A percentile compares a stretch with the other conserved stretches of the same genome.
phyloP scores from a whole-genome alignment of 2,888 invertebrate species.

The Cetonia aurata region DNA sequence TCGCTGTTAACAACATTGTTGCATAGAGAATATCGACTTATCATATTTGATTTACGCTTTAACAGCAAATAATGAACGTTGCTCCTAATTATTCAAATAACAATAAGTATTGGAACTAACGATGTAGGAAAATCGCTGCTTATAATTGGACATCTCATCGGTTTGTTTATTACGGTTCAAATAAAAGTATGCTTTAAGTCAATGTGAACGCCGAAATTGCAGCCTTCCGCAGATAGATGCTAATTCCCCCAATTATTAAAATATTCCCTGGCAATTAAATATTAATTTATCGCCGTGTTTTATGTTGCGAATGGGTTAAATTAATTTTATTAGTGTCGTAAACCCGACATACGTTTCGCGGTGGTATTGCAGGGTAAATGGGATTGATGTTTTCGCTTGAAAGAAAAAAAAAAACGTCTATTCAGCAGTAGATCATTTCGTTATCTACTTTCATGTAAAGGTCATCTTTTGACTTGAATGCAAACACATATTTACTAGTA shows the following conservation, averaged over 20 bases:
- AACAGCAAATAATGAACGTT: constrained; percentile 14
- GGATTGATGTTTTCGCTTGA: too few relatives aligned
- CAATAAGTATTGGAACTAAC: constrained; percentile 31
- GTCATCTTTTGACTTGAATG: constrained; percentile 44
- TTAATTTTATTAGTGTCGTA: too few relatives aligned
- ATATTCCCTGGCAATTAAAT: background rate
- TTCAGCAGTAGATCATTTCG: constrained; percentile 40
- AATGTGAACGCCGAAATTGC: background rate
- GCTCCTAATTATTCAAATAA: constrained; percentile 21
- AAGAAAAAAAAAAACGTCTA: constrained; percentile 18
- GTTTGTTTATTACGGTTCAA: background rate
- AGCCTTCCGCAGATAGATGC: background rate
- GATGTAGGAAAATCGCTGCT: constrained; percentile 21
- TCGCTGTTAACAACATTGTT: too few relatives aligned
- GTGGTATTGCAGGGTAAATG: too few relatives aligned
- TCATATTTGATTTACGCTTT: background rate
- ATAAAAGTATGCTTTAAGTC: background rate
- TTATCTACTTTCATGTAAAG: constrained; percentile 45
- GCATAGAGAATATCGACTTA: too few relatives aligned
- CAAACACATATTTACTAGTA: constrained; percentile 37
- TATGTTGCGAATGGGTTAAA: too few relatives aligned
- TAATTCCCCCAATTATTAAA: background rate
- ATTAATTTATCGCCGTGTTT: background rate
- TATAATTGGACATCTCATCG: constrained; percentile 1
- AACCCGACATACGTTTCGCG: too few relatives aligned